These are phyloP conservation scores for Leucoraja ocellata DNA, from an alignment of 2,797 vertebrate species.

Conservation along the genomic window DNA sequence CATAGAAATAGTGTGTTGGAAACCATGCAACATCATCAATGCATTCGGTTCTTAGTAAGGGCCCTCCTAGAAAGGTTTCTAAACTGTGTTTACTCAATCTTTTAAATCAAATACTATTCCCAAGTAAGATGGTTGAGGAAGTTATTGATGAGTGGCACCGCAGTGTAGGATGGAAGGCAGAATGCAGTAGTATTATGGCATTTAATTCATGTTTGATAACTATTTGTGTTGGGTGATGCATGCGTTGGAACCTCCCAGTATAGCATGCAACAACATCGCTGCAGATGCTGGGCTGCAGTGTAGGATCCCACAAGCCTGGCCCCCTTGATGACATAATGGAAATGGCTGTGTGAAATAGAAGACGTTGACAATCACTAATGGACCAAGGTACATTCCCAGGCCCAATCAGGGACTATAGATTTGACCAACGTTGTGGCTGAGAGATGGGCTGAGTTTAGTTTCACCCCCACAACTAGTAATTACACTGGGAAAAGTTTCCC, in stretches of 20 bases:
- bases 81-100: not conserved
- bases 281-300: not conserved
- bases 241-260: too few relatives aligned
- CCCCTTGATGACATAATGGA: not conserved
- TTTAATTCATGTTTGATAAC: not conserved
- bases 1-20: not conserved
- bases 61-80: too few relatives aligned
- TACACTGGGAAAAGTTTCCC: not conserved
- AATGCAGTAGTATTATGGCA: not conserved
- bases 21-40: too few relatives aligned
- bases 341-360: not conserved
- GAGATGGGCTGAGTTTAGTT: not conserved
- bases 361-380: not conserved
- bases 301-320: not conserved
- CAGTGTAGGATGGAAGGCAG: not conserved
- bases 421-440: not conserved
- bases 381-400: not conserved
- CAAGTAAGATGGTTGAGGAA: not conserved
- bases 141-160: not conserved
- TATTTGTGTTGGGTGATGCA: not conserved
- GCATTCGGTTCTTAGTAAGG: not conserved
- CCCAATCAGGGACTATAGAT: not conserved
- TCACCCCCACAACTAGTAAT: not conserved
- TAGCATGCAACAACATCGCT: not conserved
- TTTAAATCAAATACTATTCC: not conserved